Evolutionary conservation across 1,140 invertebrate genomes (phyloP), one percentile per base, ranked within the genome.

Genomic region (Drosophila sulfurigaster): DNA sequence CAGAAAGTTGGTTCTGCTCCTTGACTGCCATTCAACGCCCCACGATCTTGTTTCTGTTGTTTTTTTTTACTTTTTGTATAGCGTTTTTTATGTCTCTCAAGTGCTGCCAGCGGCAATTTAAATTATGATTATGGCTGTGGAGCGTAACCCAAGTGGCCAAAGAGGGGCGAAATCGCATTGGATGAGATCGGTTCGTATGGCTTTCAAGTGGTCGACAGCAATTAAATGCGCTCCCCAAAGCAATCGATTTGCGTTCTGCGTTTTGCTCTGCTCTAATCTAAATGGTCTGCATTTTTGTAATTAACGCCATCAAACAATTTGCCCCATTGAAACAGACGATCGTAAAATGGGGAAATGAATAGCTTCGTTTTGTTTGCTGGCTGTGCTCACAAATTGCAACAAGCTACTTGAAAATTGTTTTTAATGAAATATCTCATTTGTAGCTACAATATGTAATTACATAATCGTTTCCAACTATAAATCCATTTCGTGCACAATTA

Each of bases 71-170:
- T 38, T 38, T 7, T 38, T 38, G 20, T 25, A 25, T 25, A 25
- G 20, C 20, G 20, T 38, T 69, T 49, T 76, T 66, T 72, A 66
- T 41, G 62, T 16, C 62, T 73, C 45, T 72, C 46, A 41, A 66
- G 68, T 76, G 68, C 57, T 72, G 54, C 73, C 73, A 63, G 67
- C 60, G 60, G 69, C 69, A 66, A 41, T 72, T 72, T 76, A 72
- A 76, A 72, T 76, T 76, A 76, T 73, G 74, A 76, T 76, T 76
- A 76, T 76, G 69, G 62, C 68, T 76, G 25, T 66, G 60, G 56
- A 69, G 72, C 63, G 71, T 74, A 74, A 67, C 56, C 71, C 71
- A 63, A 75, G 65, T 63, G 72, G 65, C 72, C 48, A 56, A 54
- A 51, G 46, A 15, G 32, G n/a, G 52, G 13, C 30, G 30, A 32